phyloP scores from a whole-genome alignment of 2,888 invertebrate species.

The Cistogaster globosa region DNA sequence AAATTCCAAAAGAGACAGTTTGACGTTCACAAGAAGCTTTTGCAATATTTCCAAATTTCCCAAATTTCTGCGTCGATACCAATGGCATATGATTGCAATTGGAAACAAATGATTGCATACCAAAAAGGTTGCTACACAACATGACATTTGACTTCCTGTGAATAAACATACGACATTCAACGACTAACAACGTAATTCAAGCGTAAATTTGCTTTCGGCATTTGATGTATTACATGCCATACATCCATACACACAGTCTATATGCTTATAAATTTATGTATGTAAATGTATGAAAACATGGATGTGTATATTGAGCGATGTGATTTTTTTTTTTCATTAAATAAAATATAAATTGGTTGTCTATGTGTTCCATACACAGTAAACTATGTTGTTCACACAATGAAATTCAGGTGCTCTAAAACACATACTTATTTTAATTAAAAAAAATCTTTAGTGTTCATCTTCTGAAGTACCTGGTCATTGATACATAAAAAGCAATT shows the following conservation, averaged over 20 bases:
- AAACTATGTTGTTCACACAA: no score
- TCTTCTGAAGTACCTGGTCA: no score
- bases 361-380: background rate
- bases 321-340: conserved; percentile 14
- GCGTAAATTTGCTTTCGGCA: conserved; percentile 64
- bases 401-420: no score
- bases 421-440: no score
- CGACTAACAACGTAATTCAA: conserved; percentile 68
- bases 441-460: no score
- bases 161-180: conserved; percentile 49
- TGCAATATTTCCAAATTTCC: conserved; percentile 24
- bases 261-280: background rate
- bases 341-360: background rate
- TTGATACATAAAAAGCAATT: no score
- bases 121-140: conserved; percentile 55
- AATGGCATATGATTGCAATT: conserved; percentile 43
- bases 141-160: conserved; percentile 67
- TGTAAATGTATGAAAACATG: conserved; percentile 1
- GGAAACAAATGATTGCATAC: conserved; percentile 49
- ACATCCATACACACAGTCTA: background rate
- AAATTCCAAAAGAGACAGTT: conserved; percentile 7
- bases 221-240: conserved; percentile 62
- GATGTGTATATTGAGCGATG: conserved; percentile 13
- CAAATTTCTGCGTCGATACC: conserved; percentile 36
- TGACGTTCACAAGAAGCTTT: conserved; percentile 30